A percentile compares a stretch with the other conserved stretches of the same genome.
phyloP scores from a whole-genome alignment of 2,113 vertebrate genomes.

The Rhinolophus sinicus region DNA sequence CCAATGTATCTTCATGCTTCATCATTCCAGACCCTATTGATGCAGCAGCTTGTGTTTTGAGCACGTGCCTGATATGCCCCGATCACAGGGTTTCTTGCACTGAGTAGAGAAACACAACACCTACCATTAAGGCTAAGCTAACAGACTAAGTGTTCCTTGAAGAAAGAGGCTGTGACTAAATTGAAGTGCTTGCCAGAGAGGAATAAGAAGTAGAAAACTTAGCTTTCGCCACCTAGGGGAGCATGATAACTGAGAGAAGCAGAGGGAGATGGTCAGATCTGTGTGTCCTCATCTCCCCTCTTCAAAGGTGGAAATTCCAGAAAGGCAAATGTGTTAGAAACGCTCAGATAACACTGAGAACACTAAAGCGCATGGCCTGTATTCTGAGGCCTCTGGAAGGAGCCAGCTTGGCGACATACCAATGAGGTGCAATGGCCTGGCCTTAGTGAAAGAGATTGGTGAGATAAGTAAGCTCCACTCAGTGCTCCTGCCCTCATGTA shows the following conservation, averaged over 20 bases:
- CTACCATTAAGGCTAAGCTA: neutral
- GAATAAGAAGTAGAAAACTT: neutral
- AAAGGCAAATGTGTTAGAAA: neutral
- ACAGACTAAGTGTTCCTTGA: neutral
- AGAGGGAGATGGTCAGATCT: neutral
- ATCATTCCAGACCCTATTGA: neutral
- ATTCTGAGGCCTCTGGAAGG: neutral
- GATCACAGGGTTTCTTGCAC: neutral
- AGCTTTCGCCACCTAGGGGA: neutral
- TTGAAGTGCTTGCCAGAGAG: neutral
- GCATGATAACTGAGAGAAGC: neutral
- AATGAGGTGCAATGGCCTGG: neutral
- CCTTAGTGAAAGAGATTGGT: neutral
- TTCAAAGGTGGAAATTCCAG: neutral
- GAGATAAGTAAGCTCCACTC: neutral
- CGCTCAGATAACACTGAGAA: neutral
- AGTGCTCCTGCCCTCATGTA: neutral
- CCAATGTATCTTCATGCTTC: neutral
- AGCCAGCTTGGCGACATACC: neutral
- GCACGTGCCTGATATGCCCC: neutral
- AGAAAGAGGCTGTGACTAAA: slow-evolving; percentile 4
- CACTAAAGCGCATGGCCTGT: neutral
- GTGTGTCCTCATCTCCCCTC: neutral
- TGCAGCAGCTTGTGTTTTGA: neutral
- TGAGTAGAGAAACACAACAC: slow-evolving; percentile 6